phyloP scores from a whole-genome alignment of 2,888 invertebrate species.

The Eupithecia subfuscata region DNA sequence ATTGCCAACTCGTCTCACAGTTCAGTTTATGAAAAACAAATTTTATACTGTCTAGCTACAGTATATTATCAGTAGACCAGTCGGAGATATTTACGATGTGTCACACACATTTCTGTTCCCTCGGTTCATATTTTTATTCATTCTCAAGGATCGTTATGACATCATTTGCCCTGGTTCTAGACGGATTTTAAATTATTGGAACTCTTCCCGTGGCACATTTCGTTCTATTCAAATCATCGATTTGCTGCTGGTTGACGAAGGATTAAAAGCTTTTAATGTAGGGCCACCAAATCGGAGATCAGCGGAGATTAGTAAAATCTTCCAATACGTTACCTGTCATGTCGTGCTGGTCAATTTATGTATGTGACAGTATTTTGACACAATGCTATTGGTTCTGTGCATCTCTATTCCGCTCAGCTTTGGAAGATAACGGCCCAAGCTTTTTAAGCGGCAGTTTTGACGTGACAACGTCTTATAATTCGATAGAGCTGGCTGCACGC shows the following conservation, averaged over 20 bases:
- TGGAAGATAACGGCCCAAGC: background rate
- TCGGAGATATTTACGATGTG: background rate
- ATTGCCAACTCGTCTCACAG: background rate
- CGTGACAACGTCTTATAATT: too few species aligned
- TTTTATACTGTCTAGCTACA: background rate
- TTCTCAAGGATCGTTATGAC: slow-evolving; percentile 30
- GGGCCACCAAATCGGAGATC: background rate
- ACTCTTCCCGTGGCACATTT: slow-evolving; percentile 9
- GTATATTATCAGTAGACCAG: background rate
- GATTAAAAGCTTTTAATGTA: background rate
- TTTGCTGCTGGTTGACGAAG: background rate
- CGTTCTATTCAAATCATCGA: background rate
- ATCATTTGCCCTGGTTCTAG: slow-evolving; percentile 26
- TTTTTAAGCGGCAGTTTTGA: background rate
- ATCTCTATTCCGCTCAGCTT: background rate
- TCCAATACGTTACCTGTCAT: background rate
- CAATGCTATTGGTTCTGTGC: background rate
- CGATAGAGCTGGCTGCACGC: too few species aligned
- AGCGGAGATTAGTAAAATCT: background rate
- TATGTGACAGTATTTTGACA: background rate
- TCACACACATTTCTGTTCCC: slow-evolving; percentile 11
- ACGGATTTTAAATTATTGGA: slow-evolving; percentile 22
- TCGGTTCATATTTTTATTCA: slow-evolving; percentile 19
- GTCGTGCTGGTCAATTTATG: background rate
- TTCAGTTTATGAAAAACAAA: background rate